phyloP scores from a whole-genome alignment of 2,888 invertebrate genomes.

The Leptinotarsa haldemani region DNA sequence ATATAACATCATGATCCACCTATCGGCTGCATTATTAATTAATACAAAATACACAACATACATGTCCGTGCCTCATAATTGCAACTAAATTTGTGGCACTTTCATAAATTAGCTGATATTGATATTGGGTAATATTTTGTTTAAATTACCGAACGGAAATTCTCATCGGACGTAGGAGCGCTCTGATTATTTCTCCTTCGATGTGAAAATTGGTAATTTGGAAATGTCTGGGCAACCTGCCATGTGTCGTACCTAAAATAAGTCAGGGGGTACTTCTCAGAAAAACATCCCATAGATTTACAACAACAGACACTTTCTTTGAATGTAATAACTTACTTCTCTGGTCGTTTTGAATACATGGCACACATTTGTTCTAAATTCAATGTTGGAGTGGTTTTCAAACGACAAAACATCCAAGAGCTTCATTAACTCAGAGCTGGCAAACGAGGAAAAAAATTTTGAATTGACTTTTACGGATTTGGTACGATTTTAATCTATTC shows the following conservation, averaged over 20 bases:
- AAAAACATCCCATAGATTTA: background rate
- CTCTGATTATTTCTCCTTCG: background rate
- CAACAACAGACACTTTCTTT: too few relatives aligned
- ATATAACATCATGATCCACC: constrained; percentile 64
- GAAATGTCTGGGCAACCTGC: background rate
- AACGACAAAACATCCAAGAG: too few relatives aligned
- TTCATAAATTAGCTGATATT: constrained; percentile 65
- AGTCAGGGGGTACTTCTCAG: background rate
- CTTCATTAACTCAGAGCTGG: too few relatives aligned
- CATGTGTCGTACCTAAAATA: too few relatives aligned
- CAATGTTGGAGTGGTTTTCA: too few relatives aligned
- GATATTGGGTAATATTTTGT: constrained; percentile 64
- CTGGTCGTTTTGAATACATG: too few relatives aligned
- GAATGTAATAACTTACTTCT: too few relatives aligned
- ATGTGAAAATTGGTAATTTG: background rate
- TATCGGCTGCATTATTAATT: constrained; percentile 64
- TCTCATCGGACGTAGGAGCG: constrained; percentile 45
- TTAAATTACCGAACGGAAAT: constrained; percentile 62
- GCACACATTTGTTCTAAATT: too few relatives aligned
- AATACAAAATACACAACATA: constrained; percentile 63
- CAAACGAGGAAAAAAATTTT: too few relatives aligned
- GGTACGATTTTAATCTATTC: too few relatives aligned
- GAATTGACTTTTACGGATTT: too few relatives aligned
- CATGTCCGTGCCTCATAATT: constrained; percentile 64
- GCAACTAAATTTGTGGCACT: constrained; percentile 64